Base-by-base conservation (phyloP, 2,888 invertebrate species). In the Eupithecia subfuscata region DNA sequence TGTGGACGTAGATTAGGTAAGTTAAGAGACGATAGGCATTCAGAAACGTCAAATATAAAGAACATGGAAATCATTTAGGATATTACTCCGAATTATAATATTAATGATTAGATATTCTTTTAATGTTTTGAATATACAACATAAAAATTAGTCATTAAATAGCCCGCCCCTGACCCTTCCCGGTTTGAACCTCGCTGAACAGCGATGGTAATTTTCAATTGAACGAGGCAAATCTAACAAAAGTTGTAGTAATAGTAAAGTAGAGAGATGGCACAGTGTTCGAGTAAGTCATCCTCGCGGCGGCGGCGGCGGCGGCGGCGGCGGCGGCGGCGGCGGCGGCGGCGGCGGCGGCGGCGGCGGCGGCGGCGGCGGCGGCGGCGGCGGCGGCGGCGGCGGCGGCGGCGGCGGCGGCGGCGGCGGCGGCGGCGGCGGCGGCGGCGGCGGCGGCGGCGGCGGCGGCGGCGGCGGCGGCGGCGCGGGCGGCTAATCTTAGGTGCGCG, bases 401-500 rank as follows among this genome's bases (percentile, higher is more conserved):
- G n/a, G n/a, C n/a, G n/a, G n/a, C n/a, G n/a, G n/a, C n/a, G n/a
- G n/a, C n/a, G n/a, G n/a, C n/a, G n/a, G n/a, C n/a, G n/a, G n/a
- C n/a, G n/a, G n/a, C n/a, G n/a, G n/a, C n/a, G n/a, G n/a, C n/a
- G n/a, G n/a, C n/a, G n/a, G n/a, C n/a, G n/a, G n/a, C n/a, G n/a
- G n/a, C n/a, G n/a, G n/a, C n/a, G n/a, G n/a, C n/a, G n/a, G n/a
- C n/a, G n/a, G n/a, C n/a, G n/a, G n/a, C n/a, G n/a, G n/a, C n/a
- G n/a, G n/a, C n/a, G n/a, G n/a, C n/a, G n/a, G n/a, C n/a, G n/a
- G 11, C 64, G 52, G 74, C 43, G 70, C 56, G 68, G 74, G 77
- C 74, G 72, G 79, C 75, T 79, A 80, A 78, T 80, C 75, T 78
- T 70, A 76, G 75, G 76, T 70, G 76, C 75, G 63, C 37, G 70